phyloP scores from a whole-genome alignment of 2,888 invertebrate genomes.

The Poecilobothrus nobilitatus region DNA sequence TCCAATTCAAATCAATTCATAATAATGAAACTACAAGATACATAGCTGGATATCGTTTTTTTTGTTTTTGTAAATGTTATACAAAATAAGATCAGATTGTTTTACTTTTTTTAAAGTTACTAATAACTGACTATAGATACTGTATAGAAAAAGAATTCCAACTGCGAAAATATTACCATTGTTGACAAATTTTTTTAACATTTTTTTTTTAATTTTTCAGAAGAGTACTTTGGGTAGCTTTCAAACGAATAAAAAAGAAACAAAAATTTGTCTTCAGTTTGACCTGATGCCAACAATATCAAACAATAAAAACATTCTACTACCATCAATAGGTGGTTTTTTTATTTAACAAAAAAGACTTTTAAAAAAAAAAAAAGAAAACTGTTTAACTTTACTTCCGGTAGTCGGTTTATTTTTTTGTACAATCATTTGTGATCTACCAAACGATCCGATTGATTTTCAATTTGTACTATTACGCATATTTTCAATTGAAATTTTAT shows the following conservation, averaged over 20 bases:
- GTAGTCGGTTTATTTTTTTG: not conserved
- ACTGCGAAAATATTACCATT: not conserved
- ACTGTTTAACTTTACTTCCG: not conserved
- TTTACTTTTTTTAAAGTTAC: too few relatives aligned
- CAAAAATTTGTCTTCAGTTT: not conserved
- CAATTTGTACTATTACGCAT: too few relatives aligned
- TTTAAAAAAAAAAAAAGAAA: not conserved
- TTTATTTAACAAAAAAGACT: not conserved
- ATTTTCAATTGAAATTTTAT: too few relatives aligned
- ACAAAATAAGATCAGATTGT: not conserved
- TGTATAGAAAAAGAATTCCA: too few relatives aligned
- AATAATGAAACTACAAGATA: too few relatives aligned
- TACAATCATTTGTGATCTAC: too few relatives aligned
- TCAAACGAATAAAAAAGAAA: too few relatives aligned
- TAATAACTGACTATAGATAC: too few relatives aligned
- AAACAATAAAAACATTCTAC: not conserved
- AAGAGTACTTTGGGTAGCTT: too few relatives aligned
- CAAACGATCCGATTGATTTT: too few relatives aligned
- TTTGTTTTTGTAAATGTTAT: not conserved
- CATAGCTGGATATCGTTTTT: not conserved
- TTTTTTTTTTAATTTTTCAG: not conserved
- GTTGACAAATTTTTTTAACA: not conserved
- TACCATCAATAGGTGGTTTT: not conserved
- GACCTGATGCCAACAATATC: not conserved
- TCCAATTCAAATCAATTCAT: too few relatives aligned